Evolutionary conservation across 2,888 invertebrate species (phyloP).

Genomic region (Dynastes maya): DNA sequence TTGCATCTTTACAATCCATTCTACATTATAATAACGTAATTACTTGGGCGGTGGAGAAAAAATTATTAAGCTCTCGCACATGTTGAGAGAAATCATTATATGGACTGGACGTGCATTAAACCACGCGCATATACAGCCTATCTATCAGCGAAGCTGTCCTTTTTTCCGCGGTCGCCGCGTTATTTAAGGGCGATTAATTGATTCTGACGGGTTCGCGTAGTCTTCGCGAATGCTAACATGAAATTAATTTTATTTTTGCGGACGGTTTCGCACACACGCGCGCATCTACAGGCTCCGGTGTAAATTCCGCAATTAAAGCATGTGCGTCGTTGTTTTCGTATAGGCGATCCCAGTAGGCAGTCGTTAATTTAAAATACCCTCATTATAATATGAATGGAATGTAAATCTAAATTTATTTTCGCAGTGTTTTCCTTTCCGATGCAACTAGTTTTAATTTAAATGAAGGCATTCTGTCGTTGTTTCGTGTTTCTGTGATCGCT

Average conservation of each 20-base stretch:
- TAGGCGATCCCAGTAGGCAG: background rate
- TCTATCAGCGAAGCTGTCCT: slow-evolving; percentile 2
- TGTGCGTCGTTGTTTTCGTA: slow-evolving; percentile 1
- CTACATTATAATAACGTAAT: slow-evolving; percentile 18
- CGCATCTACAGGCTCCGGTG: slow-evolving; percentile 2
- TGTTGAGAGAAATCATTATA: slow-evolving; percentile 19
- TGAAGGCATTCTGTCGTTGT: no score
- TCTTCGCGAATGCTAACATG: slow-evolving; percentile 22
- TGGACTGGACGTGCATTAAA: slow-evolving; percentile 10
- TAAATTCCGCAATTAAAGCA: slow-evolving; percentile 32
- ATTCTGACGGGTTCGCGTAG: slow-evolving; percentile 1
- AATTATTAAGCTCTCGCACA: background rate
- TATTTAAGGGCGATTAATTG: slow-evolving; percentile 27
- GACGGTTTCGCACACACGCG: background rate
- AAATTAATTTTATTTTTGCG: slow-evolving; percentile 44
- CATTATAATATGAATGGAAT: slow-evolving; percentile 32
- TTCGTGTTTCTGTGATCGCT: no score
- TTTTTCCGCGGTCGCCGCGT: background rate
- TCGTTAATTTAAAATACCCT: slow-evolving; percentile 21
- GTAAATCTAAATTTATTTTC: slow-evolving; percentile 20
- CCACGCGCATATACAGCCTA: background rate
- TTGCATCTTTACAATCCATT: slow-evolving; percentile 19
- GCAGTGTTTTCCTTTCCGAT: background rate
- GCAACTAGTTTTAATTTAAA: no score
- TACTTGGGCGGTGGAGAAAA: slow-evolving; percentile 4